Conservation (phyloP, 2,888 invertebrate species). For the Tetragnatha montana region DNA sequence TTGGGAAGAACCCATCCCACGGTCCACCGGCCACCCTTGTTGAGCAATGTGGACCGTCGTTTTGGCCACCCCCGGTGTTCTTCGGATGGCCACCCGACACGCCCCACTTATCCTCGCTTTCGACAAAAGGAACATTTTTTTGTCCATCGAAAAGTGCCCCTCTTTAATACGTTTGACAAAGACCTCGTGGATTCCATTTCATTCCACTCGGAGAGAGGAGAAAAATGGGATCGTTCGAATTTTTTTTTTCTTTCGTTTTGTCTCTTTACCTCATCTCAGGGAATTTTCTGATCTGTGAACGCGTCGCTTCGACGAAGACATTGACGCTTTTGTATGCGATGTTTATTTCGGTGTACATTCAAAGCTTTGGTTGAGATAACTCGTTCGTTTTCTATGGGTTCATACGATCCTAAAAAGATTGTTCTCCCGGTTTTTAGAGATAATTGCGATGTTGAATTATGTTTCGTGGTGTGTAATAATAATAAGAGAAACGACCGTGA, state of each 20-base stretch:
- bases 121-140: slow-evolving; percentile 37
- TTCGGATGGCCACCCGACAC: slow-evolving; percentile 63
- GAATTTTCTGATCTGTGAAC: slow-evolving; percentile 58
- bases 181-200: slow-evolving; percentile 50
- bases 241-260: slow-evolving; percentile 10
- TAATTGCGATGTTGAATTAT: too few species aligned
- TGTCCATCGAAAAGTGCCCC: slow-evolving; percentile 39
- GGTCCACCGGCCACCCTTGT: slow-evolving; percentile 56
- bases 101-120: slow-evolving; percentile 63
- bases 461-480: too few species aligned
- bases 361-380: slow-evolving; percentile 37
- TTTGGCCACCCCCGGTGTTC: slow-evolving; percentile 14
- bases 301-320: slow-evolving; percentile 48
- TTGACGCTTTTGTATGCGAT: slow-evolving; percentile 38
- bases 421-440: too few species aligned
- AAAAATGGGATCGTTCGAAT: slow-evolving; percentile 43
- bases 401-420: neutral
- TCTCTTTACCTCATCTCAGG: slow-evolving; percentile 1
- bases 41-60: slow-evolving; percentile 32
- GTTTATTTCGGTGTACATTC: slow-evolving; percentile 39
- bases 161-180: slow-evolving; percentile 48
- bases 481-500: too few species aligned
- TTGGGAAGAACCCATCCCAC: slow-evolving; percentile 3
- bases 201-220: slow-evolving; percentile 59
- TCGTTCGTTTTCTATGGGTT: neutral